Evolutionary conservation across 2,888 invertebrate species (phyloP), one percentile per base, ranked within the genome.

Genomic region (Pyrocoelia pectoralis): DNA sequence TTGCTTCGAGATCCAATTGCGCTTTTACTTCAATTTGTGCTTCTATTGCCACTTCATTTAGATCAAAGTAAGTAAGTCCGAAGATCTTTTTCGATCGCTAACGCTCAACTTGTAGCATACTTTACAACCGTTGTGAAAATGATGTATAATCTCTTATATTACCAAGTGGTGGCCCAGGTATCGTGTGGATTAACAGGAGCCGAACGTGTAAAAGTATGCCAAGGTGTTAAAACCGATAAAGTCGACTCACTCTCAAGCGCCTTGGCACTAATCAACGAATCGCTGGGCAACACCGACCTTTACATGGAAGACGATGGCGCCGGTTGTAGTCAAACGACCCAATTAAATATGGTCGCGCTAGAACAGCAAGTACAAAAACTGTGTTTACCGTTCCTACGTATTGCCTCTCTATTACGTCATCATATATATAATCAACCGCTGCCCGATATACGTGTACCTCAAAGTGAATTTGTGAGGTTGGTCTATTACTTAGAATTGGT

Each of bases 81-180:
- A 12, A 13, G n/a, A n/a, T n/a, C n/a, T n/a, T n/a, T n/a, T n/a
- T n/a, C n/a, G n/a, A n/a, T n/a, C n/a, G n/a, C 19, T 8, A 14
- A 29, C 48, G 56, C 12, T 17, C 9, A 40, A 50, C 59, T 83
- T 84, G 1, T 85, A 95, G 96, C 91, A 54, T 95, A 95, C 79
- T 96, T 93, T 83, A 92, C 92, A 1, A 91, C 92, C 77, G 89
- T 96, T 74, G 93, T 96, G 1, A 91, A 92, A 79, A 89, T 92
- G 68, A 86, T 96, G 69, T 97, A 94, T 84, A 94, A 96, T 80
- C 86, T 97, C 67, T 85, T 92, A 65, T 95, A 94, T 83, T 91
- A 96, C 80, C 96, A 97, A 86, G 90, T 94, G 50, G 87, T 95
- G 68, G 87, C 91, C 56, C 93, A 93, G 81, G 84, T 95, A 67